Evolutionary conservation across 2,797 vertebrate species (phyloP), one percentile per base, ranked within the genome.

Genomic region (Anguilla megastoma): DNA sequence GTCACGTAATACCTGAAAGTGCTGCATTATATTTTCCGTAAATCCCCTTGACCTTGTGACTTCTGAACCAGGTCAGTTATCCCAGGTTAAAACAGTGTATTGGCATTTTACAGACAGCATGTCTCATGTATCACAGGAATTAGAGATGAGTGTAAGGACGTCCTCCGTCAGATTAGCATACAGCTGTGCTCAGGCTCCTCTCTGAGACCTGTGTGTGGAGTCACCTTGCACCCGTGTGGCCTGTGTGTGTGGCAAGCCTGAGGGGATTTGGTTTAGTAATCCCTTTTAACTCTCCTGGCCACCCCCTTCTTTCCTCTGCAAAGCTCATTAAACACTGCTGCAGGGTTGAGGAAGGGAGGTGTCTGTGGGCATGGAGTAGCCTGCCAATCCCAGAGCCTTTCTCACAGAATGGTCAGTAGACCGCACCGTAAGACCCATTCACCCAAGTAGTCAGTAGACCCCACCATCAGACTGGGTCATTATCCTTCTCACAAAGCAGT

Each of bases 241-340:
- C 21, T 50, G 85, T 90, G 30, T 88, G 88, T 86, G 58, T 66
- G 76, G 86, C 88, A 88, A 89, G 88, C 89, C 85, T 30, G 56
- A 63, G 86, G 79, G 52, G 84, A 88, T 90, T 88, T 88, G 88
- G 30, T 33, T 84, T 79, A 87, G 74, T 88, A 90, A 89, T 90
- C 89, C 85, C 86, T 90, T 90, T 87, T 66, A 86, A 33, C 83
- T 88, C 63, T 24, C 87, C 86, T 90, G 86, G 45, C 24, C 89
- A 89, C 90, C 90, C 91, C 89, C 88, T 76, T 89, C 91, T 90
- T 60, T 85, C 63, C 63, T 71, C 87, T 87, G 45, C 90, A 89
- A 90, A 88, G 71, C 90, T 74, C 89, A 88, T 91, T 89, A 89
- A 89, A 69, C 24, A 54, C 89, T 91, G 56, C 84, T 88, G 21